Base-by-base conservation (phyloP, 92 coral and sea anemone species). In the Muricea muricata region DNA sequence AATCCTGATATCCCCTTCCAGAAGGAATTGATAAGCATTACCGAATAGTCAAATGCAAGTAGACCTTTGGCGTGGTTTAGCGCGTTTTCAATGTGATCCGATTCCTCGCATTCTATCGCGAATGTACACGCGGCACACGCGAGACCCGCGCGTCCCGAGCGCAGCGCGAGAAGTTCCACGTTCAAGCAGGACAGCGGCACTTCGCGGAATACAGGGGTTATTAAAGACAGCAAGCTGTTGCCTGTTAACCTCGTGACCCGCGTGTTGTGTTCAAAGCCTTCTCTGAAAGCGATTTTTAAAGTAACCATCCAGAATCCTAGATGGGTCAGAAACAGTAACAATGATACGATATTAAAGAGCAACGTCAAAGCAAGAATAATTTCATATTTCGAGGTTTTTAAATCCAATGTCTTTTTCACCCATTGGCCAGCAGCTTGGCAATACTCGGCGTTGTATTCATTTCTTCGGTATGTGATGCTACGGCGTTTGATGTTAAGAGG, bases 1-100 rank as follows among this genome's bases (percentile, higher is more conserved):
- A 97, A 97, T 7, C 93, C 93, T 14, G 98, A 93, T 50, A 93
- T 89, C 1, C 97, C 95, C 50, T 95, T 95, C 98, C 98, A 95
- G 57, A 93, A 75, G 0, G 97, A 93, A 13, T 91, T 90, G 20
- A 95, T 37, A 7, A 82, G 83, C 56, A 93, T 88, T 13, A 93
- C 95, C 28, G 87, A 17, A n/a, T 91, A 83, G 3, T 88, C 90
- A 20, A 95, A 52, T 17, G 89, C 66, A 81, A 95, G 81, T 26
- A 71, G 50, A 10, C 78, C 35, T 6, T 89, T 86, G 17, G 96
- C 94, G 5, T 91, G 85, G 0, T 84, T 80, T 65, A 92, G 63
- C 17, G 91, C 82, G 25, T 87, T 84, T 56, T 88, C 97, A 37
- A 95, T 84, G 60, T 91, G 85, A 7, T 89, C 91, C 7, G 79